Evolutionary conservation across 1,140 invertebrate genomes (phyloP), one percentile per base, ranked within the genome.

Genomic region (Temnothorax longispinosus): DNA sequence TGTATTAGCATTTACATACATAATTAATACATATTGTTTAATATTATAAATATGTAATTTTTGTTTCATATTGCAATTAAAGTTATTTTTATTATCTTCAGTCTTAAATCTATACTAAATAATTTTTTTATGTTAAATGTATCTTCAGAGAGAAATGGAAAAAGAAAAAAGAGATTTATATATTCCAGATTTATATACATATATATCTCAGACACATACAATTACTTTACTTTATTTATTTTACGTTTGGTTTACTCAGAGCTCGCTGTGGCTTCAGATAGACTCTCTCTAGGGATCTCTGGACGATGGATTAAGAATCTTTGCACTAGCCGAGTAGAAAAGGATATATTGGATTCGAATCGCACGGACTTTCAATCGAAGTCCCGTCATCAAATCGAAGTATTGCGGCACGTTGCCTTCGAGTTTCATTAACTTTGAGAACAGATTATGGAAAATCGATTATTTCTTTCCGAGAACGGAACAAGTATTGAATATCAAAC

Each of bases 381-480:
- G 27, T 67, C 15, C 50, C 21, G 32, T 81, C 21, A 56, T 81
- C 41, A 47, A 60, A 8, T 64, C 44, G 69, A 60, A 58, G 54
- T 60, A 52, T 74, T n/a, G 18, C 67, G 4, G 15, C 0, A 3
- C 52, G 13, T 35, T 50, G 50, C 10, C 41, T 32, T 13, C 18
- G 1, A 35, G 15, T 75, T 75, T 74, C 44, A 60, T 75, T 84
- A 74, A 84, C 69, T 84, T 38, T 3, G 65, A 58, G 41, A 58
- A 58, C 18, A 15, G 38, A 44, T 82, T 47, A 18, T 3, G 47
- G 21, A 47, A 82, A 41, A 58, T 74, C 41, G 54, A 75, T 74
- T 60, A 21, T 21, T 75, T 74, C 18, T 13, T 75, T 47, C 35
- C 3, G 10, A 27, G 41, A 58, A 13, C 11, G 27, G 44, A 38